These are phyloP conservation scores for Hippasteria phrygiana DNA, from an alignment of 53 echinoderm and acorn worm species.

Conservation along the genomic window DNA sequence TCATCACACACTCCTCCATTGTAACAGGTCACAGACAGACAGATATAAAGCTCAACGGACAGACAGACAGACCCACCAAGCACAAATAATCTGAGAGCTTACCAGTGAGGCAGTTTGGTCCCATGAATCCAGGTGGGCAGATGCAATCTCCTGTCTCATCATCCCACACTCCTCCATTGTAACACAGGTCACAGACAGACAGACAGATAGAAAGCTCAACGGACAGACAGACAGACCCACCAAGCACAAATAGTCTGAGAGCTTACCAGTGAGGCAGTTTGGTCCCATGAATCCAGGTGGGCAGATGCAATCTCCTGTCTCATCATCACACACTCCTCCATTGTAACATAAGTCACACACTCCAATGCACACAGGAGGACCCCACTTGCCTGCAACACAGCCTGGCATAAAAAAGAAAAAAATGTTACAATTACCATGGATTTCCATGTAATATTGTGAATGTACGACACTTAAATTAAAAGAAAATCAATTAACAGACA, in stretches of 20 bases:
- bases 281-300: conserved; percentile 80
- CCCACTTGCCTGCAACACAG: conserved; percentile 76
- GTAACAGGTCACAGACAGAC: too few relatives aligned
- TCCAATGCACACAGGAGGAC: conserved; percentile 64
- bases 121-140: conserved; percentile 76
- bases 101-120: conserved; percentile 44
- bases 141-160: conserved; percentile 83
- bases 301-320: conserved; percentile 86
- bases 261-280: conserved; percentile 76
- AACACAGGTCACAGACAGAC: conserved; percentile 79
- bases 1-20: too few relatives aligned
- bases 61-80: background rate
- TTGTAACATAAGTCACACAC: conserved; percentile 81
- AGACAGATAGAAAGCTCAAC: too few relatives aligned
- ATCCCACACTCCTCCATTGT: conserved; percentile 92
- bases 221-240: background rate
- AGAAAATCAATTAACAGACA: too few relatives aligned
- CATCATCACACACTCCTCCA: conserved; percentile 93
- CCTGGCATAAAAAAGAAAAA: background rate
- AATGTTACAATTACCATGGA: too few relatives aligned
- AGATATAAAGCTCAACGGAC: background rate
- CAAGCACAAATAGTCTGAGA: background rate
- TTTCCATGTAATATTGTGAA: too few relatives aligned
- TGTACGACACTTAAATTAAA: too few relatives aligned
- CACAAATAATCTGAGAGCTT: background rate